Percentiles rank a stretch among this genome's conserved stretches.
These are phyloP conservation scores for Drosophila antonietae DNA, from an alignment of 2,888 invertebrate species.

Conservation along the genomic window DNA sequence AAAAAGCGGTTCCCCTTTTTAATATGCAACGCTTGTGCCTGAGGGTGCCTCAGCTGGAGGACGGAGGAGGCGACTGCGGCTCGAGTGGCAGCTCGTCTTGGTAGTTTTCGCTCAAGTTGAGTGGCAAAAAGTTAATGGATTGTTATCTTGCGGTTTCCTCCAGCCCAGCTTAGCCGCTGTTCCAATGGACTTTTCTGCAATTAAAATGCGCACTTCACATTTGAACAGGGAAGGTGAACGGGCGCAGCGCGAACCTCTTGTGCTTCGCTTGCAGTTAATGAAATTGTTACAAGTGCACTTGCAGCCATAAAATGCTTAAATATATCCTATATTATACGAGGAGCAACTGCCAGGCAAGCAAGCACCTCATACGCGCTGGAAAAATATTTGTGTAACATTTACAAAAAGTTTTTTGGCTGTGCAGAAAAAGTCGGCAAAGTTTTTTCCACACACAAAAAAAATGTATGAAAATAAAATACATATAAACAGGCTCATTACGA, in stretches of 20 bases:
- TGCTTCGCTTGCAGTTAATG: slow-evolving; percentile 75
- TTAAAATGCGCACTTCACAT: slow-evolving; percentile 62
- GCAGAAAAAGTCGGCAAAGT: slow-evolving; percentile 47
- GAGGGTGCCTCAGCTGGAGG: slow-evolving; percentile 42
- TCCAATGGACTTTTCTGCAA: slow-evolving; percentile 59
- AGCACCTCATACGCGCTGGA: slow-evolving; percentile 11
- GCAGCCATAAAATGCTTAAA: slow-evolving; percentile 25
- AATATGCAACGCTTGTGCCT: slow-evolving; percentile 64
- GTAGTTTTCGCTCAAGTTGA: slow-evolving; percentile 63
- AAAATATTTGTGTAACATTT: slow-evolving; percentile 47
- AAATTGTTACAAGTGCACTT: slow-evolving; percentile 70
- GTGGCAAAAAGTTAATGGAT: slow-evolving; percentile 81
- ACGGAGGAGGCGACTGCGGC: background rate
- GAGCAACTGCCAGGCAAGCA: slow-evolving; percentile 7
- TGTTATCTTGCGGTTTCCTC: slow-evolving; percentile 77
- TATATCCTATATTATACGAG: slow-evolving; percentile 7
- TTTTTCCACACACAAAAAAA: slow-evolving; percentile 35
- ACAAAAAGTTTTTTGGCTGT: slow-evolving; percentile 37
- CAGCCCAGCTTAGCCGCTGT: slow-evolving; percentile 30
- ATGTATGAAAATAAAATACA: slow-evolving; percentile 6
- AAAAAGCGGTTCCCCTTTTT: slow-evolving; percentile 40
- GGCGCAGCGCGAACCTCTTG: slow-evolving; percentile 29
- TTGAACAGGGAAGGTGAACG: background rate
- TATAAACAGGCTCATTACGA: slow-evolving; percentile 47
- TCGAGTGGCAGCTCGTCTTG: slow-evolving; percentile 18